Evolutionary conservation across 2,797 vertebrate genomes (phyloP), one percentile per base, ranked within the genome.

Genomic region (Rhynchotus rufescens): DNA sequence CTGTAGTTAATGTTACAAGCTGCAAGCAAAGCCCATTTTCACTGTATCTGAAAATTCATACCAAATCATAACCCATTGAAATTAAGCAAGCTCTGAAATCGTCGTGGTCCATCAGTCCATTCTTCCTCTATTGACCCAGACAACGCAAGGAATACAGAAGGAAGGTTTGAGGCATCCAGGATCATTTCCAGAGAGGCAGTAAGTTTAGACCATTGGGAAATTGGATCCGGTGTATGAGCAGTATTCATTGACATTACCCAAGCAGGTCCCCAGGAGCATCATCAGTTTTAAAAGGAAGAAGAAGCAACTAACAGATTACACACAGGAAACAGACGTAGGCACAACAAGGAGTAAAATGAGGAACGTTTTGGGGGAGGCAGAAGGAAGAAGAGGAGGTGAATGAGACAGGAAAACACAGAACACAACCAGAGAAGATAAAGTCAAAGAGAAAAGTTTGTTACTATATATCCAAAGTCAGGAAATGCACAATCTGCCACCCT

Each of bases 11-110:
- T 3, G 0, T 82, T 80, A 67, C 15, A 86, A 91, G 44, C n/a
- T 68, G 49, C 38, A 69, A n/a, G 60, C 16, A 93, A 30, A 81
- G 60, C 51, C 36, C 56, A 36, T 42, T 90, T 62, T 75, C 52
- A 78, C 36, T n/a, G 34, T 59, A 91, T 71, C 42, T 85, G 75
- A 84, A 89, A 84, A 34, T 82, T 93, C 98, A 64, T 98, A 98
- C 98, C 98, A 98, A 93, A 93, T 98, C 98, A 85, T 98, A 98
- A 86, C 98, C 98, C 98, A 98, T 98, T 86, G 98, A 98, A 96
- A 98, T 98, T 81, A 98, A 96, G 95, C 99, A 99, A 95, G 99
- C 99, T 98, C 99, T 98, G 97, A 99, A 99, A 97, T 99, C 99
- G 96, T 99, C 99, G 0, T 99, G 99, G 80, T 99, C 99, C 99